Evolutionary conservation across 2,113 vertebrate species (phyloP).

Genomic region (Eulacestoma nigropectus): DNA sequence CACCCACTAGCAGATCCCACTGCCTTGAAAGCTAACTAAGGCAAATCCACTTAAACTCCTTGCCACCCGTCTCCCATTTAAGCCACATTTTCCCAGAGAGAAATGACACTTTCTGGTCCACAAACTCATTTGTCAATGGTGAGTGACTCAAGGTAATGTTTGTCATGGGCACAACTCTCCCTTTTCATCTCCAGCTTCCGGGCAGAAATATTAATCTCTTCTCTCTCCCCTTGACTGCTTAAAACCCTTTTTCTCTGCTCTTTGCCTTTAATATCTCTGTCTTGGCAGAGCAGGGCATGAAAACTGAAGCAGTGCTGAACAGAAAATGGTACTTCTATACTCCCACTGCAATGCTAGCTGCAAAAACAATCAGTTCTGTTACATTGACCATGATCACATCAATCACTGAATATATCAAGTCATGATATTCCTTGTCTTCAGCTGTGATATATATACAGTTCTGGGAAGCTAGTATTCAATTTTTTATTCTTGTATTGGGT

Average conservation of each 20-base stretch:
- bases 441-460: neutral
- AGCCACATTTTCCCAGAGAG: neutral
- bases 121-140: neutral
- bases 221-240: conserved; percentile 12
- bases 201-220: conserved; percentile 29
- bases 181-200: neutral
- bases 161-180: neutral
- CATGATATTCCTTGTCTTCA: neutral
- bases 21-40: neutral
- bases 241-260: neutral
- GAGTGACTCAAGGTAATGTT: neutral
- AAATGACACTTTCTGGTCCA: neutral
- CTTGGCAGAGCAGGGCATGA: neutral
- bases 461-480: neutral
- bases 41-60: neutral
- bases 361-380: neutral
- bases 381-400: neutral
- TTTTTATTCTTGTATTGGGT: neutral
- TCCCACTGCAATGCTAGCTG: neutral
- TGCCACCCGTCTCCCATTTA: neutral
- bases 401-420: neutral
- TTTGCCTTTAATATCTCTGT: conserved; percentile 38
- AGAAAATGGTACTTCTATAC: neutral
- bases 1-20: neutral
- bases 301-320: neutral